Base-by-base conservation (phyloP, 2,888 invertebrate species). In the Heliconius sara region DNA sequence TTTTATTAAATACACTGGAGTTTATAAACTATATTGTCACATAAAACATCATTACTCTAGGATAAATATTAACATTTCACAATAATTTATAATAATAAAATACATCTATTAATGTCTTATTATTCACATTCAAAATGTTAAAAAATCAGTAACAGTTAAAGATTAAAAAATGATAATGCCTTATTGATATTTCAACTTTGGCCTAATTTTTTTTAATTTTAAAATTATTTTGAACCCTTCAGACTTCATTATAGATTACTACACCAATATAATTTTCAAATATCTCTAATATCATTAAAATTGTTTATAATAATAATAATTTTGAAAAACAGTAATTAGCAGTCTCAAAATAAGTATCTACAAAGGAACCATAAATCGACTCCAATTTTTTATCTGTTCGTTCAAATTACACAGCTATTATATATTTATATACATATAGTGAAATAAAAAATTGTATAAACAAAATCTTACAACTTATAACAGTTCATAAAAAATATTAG, bases 21-120 rank as follows among this genome's bases (percentile, higher is more conserved):
- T 83, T 82, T 80, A 84, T 80, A 83, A 81, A 83, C 83, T 84
- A 83, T 83, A 83, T 84, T 83, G 83, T 84, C 84, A 84, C 83
- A 83, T 82, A 79, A 82, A 82, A 81, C 79, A 74, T 68, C 75
- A 52, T 60, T 63, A 79, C 67, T 52, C 78, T 77, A 79, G 72
- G 71, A 80, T 76, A 79, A 68, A 75, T 70, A 75, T 68, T 70
- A 79, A 79, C 70, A 76, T 72, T 76, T 79, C 34, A 74, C 73
- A 78, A 78, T 78, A 74, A 78, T 78, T 78, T 78, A 78, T 43
- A 73, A 73, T 78, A 74, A 74, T 74, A 74, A 74, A 74, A 74
- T 74, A 74, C 74, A 63, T 74, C 74, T 74, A 74, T 74, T 34
- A 57, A 19, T 74, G 74, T 74, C 63, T 63, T 63, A 73, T 74